Base-by-base conservation (phyloP, 2,797 vertebrate genomes). In the Iguana delicatissima region DNA sequence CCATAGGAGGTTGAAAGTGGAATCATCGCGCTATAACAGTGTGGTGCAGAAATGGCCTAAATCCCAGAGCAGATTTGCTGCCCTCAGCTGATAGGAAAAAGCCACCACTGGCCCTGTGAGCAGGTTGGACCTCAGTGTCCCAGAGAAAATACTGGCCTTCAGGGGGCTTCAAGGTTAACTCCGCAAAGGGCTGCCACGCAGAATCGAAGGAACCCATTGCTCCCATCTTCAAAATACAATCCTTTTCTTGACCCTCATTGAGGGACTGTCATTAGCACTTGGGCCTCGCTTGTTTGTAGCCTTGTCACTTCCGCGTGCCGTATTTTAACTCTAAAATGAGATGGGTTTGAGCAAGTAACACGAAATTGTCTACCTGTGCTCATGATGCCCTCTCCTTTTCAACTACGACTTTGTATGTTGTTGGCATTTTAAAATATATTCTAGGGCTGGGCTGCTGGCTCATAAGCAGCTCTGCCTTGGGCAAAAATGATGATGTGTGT, bases 191-290 rank as follows among this genome's bases (percentile, higher is more conserved):
- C 0, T 24, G 16, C 3, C 0, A 20, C 29, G 5, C 3, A 5
- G 29, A 64, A 0, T 0, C 6, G 3, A 55, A 38, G 14, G 0
- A 2, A 1, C 4, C 0, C 0, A 0, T 2, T 80, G 3, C 38
- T n/a, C 2, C 83, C 67, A 0, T 4, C 59, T 64, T 59, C 6
- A n/a, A 50, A 7, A 6, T 0, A 18, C 0, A 9, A 1, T 0
- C 16, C 38, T 18, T 0, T 6, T 18, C 20, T 4, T 35, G 67
- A 76, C 73, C 12, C 91, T 50, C 32, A 64, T 0, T 16, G 4
- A 0, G 0, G 32, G 81, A 6, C 67, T 73, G 1, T 32, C 22
- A 64, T 50, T 0, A 2, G 88, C 8, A 0, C 6, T 10, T 0
- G 72, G 89, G 46, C 5, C 2, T 1, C 1, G 89, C 0, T 4